Conservation (phyloP, 2,888 invertebrate genomes). For the Laspeyria flexula region DNA sequence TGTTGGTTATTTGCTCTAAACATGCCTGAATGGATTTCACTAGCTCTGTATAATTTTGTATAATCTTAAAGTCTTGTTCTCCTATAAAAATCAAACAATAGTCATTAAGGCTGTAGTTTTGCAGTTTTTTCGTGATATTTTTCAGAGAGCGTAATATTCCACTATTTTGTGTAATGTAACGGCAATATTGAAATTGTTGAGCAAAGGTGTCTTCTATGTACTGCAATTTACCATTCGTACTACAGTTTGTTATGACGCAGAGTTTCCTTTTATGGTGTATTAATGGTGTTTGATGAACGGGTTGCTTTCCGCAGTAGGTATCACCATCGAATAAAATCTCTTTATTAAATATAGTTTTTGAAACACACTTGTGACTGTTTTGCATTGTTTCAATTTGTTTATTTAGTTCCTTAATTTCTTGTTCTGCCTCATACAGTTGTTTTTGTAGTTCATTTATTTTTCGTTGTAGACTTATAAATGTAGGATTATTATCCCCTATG, state of each 20-base stretch:
- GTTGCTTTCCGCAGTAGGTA: too few species aligned
- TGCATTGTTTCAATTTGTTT: too few species aligned
- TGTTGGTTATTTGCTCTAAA: constrained; percentile 1
- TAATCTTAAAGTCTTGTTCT: constrained; percentile 1
- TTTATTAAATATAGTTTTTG: too few species aligned
- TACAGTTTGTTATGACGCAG: not conserved
- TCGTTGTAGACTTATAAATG: too few species aligned
- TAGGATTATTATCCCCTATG: too few species aligned
- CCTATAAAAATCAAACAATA: constrained; percentile 7
- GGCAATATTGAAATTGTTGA: constrained; percentile 3
- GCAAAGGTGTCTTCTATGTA: constrained; percentile 1
- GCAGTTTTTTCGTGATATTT: constrained; percentile 1
- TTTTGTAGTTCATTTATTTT: too few species aligned
- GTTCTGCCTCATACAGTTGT: too few species aligned
- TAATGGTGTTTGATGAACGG: too few species aligned
- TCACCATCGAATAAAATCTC: too few species aligned
- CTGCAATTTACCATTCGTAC: not conserved
- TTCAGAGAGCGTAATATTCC: not conserved
- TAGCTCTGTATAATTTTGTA: not conserved
- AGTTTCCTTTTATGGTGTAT: not conserved
- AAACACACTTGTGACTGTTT: too few species aligned
- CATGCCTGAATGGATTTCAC: not conserved
- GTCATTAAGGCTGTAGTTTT: not conserved
- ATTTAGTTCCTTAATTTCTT: too few species aligned
- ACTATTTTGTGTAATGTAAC: constrained; percentile 2